phyloP scores from a whole-genome alignment of 2,113 vertebrate genomes.

The Vidua macroura region DNA sequence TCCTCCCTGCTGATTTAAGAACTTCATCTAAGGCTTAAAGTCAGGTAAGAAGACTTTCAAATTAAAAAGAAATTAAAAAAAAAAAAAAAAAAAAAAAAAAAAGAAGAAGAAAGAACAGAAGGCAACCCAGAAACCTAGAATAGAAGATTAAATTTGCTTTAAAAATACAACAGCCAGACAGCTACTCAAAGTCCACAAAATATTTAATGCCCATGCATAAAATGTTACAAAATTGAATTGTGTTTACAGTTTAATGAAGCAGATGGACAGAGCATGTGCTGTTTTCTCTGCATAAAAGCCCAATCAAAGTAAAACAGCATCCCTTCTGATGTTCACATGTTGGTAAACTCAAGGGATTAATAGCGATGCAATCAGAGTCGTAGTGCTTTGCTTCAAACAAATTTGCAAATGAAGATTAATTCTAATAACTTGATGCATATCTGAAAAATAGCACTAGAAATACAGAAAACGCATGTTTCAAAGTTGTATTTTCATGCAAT shows the following conservation, averaged over 20 bases:
- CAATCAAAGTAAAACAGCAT: neutral
- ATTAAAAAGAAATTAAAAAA: slow-evolving; percentile 19
- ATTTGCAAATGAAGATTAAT: slow-evolving; percentile 57
- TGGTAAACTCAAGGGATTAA: slow-evolving; percentile 29
- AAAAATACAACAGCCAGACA: neutral
- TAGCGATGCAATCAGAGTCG: neutral
- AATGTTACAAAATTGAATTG: neutral
- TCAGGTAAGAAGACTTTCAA: neutral
- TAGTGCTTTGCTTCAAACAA: slow-evolving; percentile 17
- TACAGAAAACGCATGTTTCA: neutral
- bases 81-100: neutral
- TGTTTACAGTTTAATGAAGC: slow-evolving; percentile 15
- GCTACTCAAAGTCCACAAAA: neutral
- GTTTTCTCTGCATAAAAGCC: neutral
- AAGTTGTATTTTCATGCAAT: slow-evolving; percentile 39
- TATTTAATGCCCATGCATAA: slow-evolving; percentile 7
- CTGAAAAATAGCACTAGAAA: slow-evolving; percentile 34
- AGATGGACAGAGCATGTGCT: slow-evolving; percentile 1
- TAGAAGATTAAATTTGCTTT: neutral
- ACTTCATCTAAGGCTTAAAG: slow-evolving; percentile 18
- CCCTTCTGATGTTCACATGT: neutral
- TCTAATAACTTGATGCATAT: slow-evolving; percentile 39
- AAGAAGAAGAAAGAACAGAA: neutral
- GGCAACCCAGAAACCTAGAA: neutral
- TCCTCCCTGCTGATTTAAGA: neutral